Evolutionary conservation across 2,113 vertebrate genomes (phyloP).

Genomic region (Halichoerus grypus): DNA sequence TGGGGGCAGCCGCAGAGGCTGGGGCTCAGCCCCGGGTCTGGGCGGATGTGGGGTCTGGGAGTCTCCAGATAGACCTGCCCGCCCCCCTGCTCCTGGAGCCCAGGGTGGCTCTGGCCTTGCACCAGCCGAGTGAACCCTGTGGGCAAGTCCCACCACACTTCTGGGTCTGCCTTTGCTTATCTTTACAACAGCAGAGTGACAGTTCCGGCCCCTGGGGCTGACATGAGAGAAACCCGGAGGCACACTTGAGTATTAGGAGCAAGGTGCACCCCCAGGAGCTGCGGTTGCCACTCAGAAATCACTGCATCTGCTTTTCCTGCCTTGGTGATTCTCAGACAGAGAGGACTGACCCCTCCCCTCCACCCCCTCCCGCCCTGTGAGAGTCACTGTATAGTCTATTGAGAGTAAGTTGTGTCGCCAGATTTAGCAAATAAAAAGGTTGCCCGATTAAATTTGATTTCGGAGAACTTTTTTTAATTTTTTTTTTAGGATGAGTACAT

Average conservation of each 20-base stretch:
- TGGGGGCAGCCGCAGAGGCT: not conserved
- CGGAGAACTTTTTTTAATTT: not conserved
- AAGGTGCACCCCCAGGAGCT: not conserved
- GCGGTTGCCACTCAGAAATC: accelerated
- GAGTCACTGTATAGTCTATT: not conserved
- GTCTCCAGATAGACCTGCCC: not conserved
- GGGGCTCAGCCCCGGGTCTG: not conserved
- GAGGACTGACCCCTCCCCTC: too few relatives aligned
- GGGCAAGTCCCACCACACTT: not conserved
- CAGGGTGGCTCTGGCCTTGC: not conserved
- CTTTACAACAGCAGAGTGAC: not conserved
- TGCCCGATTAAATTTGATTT: not conserved
- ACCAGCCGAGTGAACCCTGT: not conserved
- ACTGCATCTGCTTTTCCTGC: not conserved
- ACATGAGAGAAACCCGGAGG: accelerated
- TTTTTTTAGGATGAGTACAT: not conserved
- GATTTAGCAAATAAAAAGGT: not conserved
- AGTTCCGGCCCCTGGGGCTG: accelerated
- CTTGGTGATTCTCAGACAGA: not conserved
- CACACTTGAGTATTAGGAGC: not conserved
- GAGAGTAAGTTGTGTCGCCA: not conserved
- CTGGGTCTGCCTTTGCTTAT: not conserved
- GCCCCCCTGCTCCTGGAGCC: accelerated
- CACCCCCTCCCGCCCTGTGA: not conserved
- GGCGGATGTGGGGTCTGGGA: not conserved